Conservation (phyloP, 1,140 invertebrate species). For the Hylyphantes graminicola region DNA sequence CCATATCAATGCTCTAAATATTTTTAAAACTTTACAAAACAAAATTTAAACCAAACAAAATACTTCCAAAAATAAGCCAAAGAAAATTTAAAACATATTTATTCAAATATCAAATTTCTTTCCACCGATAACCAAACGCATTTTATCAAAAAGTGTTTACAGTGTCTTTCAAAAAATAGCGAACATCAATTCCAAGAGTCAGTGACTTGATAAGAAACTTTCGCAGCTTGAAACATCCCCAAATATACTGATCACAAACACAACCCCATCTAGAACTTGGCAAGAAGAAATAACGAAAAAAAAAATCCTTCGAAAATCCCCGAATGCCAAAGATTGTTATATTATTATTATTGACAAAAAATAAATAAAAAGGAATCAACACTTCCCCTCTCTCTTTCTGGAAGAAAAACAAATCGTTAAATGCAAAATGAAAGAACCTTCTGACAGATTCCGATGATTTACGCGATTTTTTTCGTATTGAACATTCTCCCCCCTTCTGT, state of each 20-base stretch:
- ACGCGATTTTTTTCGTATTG: conserved; percentile 12
- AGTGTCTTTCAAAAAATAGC: no score
- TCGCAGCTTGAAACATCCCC: background rate
- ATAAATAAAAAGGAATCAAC: conserved; percentile 22
- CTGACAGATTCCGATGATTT: conserved; percentile 37
- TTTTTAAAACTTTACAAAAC: no score
- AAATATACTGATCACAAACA: conserved; percentile 8
- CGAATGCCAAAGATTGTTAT: conserved; percentile 24
- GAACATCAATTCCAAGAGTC: background rate
- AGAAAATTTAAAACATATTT: no score
- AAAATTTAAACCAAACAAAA: no score
- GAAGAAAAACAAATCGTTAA: conserved; percentile 41
- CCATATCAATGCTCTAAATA: no score
- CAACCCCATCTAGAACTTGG: conserved; percentile 2
- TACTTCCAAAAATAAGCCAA: no score
- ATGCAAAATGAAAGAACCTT: conserved; percentile 42
- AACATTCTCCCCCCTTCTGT: conserved; percentile 2
- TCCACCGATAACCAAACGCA: no score
- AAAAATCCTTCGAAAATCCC: no score
- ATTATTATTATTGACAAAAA: conserved; percentile 40
- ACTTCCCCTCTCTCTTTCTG: conserved; percentile 7
- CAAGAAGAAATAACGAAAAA: conserved; percentile 11
- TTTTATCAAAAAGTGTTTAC: no score
- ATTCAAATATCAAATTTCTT: no score
- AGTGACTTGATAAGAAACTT: background rate